Conservation (phyloP, 2,888 invertebrate species). For the Agonopterix subpropinquella region DNA sequence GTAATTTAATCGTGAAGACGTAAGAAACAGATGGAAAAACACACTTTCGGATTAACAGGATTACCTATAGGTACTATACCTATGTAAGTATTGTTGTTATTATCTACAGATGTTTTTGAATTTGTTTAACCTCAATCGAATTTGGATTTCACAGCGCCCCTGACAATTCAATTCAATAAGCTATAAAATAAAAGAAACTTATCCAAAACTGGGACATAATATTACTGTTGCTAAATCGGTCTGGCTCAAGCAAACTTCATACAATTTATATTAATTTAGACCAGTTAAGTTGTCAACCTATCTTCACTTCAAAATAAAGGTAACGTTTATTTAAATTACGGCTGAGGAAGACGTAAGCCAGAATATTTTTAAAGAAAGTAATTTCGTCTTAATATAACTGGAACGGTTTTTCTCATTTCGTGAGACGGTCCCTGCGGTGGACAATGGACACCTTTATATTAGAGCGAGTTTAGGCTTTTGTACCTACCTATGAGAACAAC, state of each 20-base stretch:
- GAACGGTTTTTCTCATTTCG: slow-evolving; percentile 4
- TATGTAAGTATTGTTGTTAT: slow-evolving; percentile 15
- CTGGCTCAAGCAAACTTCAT: not conserved
- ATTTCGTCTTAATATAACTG: slow-evolving; percentile 16
- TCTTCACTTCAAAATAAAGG: slow-evolving; percentile 14
- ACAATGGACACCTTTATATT: too few relatives aligned
- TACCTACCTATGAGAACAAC: too few relatives aligned
- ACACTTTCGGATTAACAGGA: too few relatives aligned
- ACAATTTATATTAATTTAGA: slow-evolving; percentile 28
- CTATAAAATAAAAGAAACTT: not conserved
- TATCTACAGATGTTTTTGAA: slow-evolving; percentile 20
- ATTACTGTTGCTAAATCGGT: too few relatives aligned
- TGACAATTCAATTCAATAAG: slow-evolving; percentile 18
- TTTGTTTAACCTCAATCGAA: slow-evolving; percentile 20
- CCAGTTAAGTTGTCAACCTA: slow-evolving; percentile 20
- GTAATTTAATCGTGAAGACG: too few relatives aligned
- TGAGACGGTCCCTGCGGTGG: not conserved
- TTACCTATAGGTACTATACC: too few relatives aligned
- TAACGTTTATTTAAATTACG: slow-evolving; percentile 30
- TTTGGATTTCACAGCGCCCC: slow-evolving; percentile 23
- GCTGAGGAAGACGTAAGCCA: slow-evolving; percentile 20
- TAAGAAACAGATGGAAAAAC: too few relatives aligned
- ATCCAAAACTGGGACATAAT: too few relatives aligned
- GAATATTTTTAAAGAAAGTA: slow-evolving; percentile 18
- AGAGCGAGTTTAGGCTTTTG: too few relatives aligned